Evolutionary conservation across 2,888 invertebrate genomes (phyloP).

Genomic region (Agrotis clavis): DNA sequence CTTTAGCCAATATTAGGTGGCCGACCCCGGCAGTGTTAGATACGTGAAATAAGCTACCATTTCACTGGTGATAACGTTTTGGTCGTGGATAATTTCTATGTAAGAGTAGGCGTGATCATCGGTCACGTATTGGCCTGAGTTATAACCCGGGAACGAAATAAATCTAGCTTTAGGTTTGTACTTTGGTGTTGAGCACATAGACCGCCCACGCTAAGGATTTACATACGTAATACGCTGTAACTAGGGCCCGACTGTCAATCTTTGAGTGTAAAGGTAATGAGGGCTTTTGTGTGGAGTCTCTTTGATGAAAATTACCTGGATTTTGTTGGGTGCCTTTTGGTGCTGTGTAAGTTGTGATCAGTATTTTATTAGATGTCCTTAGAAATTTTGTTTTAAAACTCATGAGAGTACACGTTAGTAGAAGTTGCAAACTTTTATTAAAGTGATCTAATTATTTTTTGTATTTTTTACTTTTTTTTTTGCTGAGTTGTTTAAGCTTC

Average conservation of each 20-base stretch:
- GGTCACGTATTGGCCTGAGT: conserved; percentile 89
- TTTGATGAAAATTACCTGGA: conserved; percentile 6
- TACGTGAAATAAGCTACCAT: conserved; percentile 85
- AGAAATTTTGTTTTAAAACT: background rate
- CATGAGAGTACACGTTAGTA: too few species aligned
- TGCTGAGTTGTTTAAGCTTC: too few species aligned
- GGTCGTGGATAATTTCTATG: conserved; percentile 77
- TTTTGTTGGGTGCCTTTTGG: background rate
- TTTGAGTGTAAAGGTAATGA: conserved; percentile 44
- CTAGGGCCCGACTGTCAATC: conserved; percentile 51
- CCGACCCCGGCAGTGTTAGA: conserved; percentile 80
- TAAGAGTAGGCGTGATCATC: conserved; percentile 86
- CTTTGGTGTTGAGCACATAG: conserved; percentile 74
- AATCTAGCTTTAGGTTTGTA: conserved; percentile 77
- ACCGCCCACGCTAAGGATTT: conserved; percentile 77
- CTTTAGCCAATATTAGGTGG: conserved; percentile 82
- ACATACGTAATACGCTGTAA: conserved; percentile 69
- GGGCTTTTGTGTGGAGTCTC: background rate
- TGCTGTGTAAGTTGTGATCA: background rate
- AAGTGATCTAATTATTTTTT: too few species aligned
- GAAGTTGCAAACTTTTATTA: too few species aligned
- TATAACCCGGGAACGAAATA: conserved; percentile 86
- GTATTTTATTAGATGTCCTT: background rate
- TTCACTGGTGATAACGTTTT: conserved; percentile 79
- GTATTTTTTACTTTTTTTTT: too few species aligned